Evolutionary conservation across 2,888 invertebrate species (phyloP), one percentile per base, ranked within the genome.

Genomic region (Seira sanloemensis): DNA sequence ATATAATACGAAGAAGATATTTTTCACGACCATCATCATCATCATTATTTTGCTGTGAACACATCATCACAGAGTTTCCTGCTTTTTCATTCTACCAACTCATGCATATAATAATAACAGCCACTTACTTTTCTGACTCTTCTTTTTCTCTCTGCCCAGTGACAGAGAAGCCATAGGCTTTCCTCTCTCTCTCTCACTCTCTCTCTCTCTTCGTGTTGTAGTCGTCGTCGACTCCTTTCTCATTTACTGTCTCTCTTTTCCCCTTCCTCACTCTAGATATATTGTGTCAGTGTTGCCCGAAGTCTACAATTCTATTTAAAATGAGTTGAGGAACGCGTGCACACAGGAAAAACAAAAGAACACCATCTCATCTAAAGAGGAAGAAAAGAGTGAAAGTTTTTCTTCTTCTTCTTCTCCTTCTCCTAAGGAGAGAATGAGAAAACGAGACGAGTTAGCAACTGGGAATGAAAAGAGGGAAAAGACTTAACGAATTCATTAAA

Each of bases 401-500:
- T 12, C 12, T 12, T 46, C 46, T 19, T 58, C 58, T 58, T 19
- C 18, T 58, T 58, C n/a, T n/a, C 58, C 4, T 75, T 78, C n/a
- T 5, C 75, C 69, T 79, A 66, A 74, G 71, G 72, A 72, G 67
- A 71, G 62, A 54, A 65, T 24, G 54, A 54, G 78, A 27, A 58
- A 18, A 50, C 21, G 77, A 71, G 77, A 79, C 54, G 54, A 54
- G 75, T 21, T 78, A 27, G 82, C 82, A 77, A 73, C 72, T 25
- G 68, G 50, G 76, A 77, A 75, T 80, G 84, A 71, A 67, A 84
- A 74, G 76, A 66, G 62, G 73, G 77, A 71, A 84, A 73, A 72
- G 84, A 85, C 84, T 85, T 85, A 85, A 85, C 84, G 80, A 85
- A 85, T 85, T 85, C 84, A 85, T 85, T 85, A 85, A 85, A 80